Evolutionary conservation across 2,888 invertebrate species (phyloP), one percentile per base, ranked within the genome.

Genomic region (Callyntrura sp.): DNA sequence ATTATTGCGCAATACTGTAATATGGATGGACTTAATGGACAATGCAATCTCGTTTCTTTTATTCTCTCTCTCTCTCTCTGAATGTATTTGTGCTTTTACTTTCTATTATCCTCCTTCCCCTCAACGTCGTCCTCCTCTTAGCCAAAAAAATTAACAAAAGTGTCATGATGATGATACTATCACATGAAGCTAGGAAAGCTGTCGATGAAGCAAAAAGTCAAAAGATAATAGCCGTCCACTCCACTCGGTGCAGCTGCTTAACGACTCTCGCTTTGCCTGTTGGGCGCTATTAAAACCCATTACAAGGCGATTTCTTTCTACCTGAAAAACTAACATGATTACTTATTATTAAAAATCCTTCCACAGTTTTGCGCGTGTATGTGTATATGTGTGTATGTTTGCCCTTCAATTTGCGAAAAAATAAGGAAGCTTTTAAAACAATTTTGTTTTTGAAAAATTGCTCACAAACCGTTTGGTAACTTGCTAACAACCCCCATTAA

Each of bases 401-500:
- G 45, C 8, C 73, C 73, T 73, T 73, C 73, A 73, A 73, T 73
- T n/a, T n/a, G n/a, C n/a, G 6, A 73, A 73, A 11, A 45, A 73
- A 73, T 73, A 73, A 73, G 73, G 73, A 73, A 73, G 73, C 73
- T 73, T 73, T 73, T 73, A 73, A 73, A 73, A 73, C 28, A 3
- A 11, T 8, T 17, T 73, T 73, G 12, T 11, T 73, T n/a, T 57
- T 14, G n/a, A 45, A 14, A 11, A 43, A 11, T 11, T 20, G 35
- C n/a, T n/a, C n/a, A n/a, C n/a, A n/a, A n/a, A n/a, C n/a, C n/a
- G 43, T 73, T 73, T 73, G 73, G 73, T 73, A 73, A 73, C 8
- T n/a, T n/a, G n/a, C n/a, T n/a, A n/a, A n/a, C n/a, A n/a, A 43
- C 35, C 43, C 17, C 73, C 28, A 17, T 17, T 45, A 57, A n/a